A percentile compares a stretch with the other conserved stretches of the same genome.
Conservation (phyloP, 2,888 invertebrate species). For the Apoda limacodes region DNA sequence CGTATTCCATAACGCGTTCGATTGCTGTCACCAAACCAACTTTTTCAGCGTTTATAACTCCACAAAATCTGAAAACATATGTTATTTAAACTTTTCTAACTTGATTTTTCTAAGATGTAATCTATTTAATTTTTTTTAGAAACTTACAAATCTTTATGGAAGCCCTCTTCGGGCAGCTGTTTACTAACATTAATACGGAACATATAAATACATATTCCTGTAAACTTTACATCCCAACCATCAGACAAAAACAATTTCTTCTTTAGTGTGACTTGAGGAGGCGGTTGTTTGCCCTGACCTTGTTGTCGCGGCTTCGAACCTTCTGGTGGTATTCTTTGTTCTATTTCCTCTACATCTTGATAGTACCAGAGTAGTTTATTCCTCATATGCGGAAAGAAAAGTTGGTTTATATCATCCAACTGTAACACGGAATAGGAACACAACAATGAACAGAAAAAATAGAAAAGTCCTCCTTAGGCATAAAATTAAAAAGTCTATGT, state of each 20-base stretch:
- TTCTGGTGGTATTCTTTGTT: conserved; percentile 58
- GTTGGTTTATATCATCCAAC: conserved; percentile 89
- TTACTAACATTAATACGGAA: conserved; percentile 86
- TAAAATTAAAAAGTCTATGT: no score
- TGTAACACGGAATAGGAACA: conserved; percentile 39
- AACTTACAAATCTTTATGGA: conserved; percentile 85
- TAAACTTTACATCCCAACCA: conserved; percentile 84
- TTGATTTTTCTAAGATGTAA: background rate
- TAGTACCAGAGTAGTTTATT: conserved; percentile 90
- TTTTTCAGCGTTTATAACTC: conserved; percentile 81
- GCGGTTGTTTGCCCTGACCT: conserved; percentile 55
- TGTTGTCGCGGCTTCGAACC: conserved; percentile 55
- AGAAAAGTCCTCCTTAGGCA: no score
- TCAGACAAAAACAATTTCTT: conserved; percentile 88
- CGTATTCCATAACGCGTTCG: conserved; percentile 87
- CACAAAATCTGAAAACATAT: conserved; percentile 73
- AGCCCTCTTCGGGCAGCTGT: conserved; percentile 92
- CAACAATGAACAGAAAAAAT: background rate
- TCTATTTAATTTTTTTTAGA: no score
- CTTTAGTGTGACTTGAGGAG: conserved; percentile 63
- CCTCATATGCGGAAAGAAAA: conserved; percentile 87
- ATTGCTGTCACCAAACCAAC: conserved; percentile 88
- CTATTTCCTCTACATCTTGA: conserved; percentile 84
- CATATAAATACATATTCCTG: conserved; percentile 87
- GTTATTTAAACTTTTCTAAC: background rate